These are phyloP conservation scores for Rhysida immarginata DNA, from an alignment of 1,140 invertebrate genomes.

Conservation along the genomic window DNA sequence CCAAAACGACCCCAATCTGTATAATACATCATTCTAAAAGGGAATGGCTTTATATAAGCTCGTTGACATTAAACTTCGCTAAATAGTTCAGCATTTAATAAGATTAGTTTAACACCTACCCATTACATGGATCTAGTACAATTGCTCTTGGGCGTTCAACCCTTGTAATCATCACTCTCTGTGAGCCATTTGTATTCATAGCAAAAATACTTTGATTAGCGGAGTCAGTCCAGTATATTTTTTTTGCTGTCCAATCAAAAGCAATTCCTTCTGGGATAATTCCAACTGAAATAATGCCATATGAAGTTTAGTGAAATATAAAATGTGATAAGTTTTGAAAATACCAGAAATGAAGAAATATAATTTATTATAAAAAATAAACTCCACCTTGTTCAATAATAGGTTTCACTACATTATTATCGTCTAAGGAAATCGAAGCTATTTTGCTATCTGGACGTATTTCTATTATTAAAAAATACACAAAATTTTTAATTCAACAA, in stretches of 20 bases:
- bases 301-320: background rate
- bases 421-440: constrained; percentile 46
- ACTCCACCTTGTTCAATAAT: constrained; percentile 16
- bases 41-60: too few species aligned
- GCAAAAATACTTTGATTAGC: constrained; percentile 88
- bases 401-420: constrained; percentile 15
- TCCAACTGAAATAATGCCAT: constrained; percentile 31
- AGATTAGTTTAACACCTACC: too few species aligned
- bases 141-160: constrained; percentile 88
- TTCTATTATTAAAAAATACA: constrained; percentile 27
- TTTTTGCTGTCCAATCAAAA: constrained; percentile 92
- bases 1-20: constrained; percentile 89
- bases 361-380: background rate
- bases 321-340: background rate
- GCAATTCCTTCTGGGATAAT: constrained; percentile 91
- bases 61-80: too few species aligned
- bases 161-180: constrained; percentile 81
- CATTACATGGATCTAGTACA: constrained; percentile 91
- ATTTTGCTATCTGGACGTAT: constrained; percentile 80
- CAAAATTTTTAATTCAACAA: background rate
- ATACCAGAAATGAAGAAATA: background rate
- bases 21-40: constrained; percentile 56
- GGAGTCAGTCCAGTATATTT: constrained; percentile 94
- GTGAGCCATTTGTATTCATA: constrained; percentile 75
- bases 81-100: background rate